Evolutionary conservation across 2,888 invertebrate species (phyloP), one percentile per base, ranked within the genome.

Genomic region (Drosophila melanosoma): DNA sequence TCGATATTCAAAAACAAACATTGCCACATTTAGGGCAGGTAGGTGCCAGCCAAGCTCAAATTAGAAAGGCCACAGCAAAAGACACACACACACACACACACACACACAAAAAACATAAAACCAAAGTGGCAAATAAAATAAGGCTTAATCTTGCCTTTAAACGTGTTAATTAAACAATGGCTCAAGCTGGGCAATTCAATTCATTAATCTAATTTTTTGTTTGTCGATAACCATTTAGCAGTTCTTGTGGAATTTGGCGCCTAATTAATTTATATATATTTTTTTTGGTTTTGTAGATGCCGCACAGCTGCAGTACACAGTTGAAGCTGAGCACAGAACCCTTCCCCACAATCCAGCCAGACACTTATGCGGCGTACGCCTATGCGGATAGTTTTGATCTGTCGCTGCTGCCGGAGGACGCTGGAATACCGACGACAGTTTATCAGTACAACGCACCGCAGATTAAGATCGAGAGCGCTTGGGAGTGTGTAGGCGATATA

Each of bases 351-450:
- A 3, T 38, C 40, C 51, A 80, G 42, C 20, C 76, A 72, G 93
- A 93, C 79, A 83, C 91, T 57, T 93, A 89, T 79, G 77, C 91
- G 42, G 87, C 89, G 49, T 93, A 92, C 79, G 88, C 89, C 61
- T 93, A 93, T 82, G 95, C 96, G 59, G 95, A 96, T 85, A 95
- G 94, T 82, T 96, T 96, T 92, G 96, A 96, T 92, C 92, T 96
- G 81, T 96, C 96, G 26, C 94, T 97, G 63, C 94, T 97, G 90
- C 96, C 96, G 82, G 94, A 95, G 72, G 89, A 86, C 74, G 95
- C 76, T 92, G 79, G 82, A 48, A 90, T 90, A 73, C 90, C 90
- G 36, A 90, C 90, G 33, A 91, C 89, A 20, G 90, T 90, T 1
- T 91, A 81, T 48, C 89, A 91, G 57, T 90, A 91, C 92, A 86